Evolutionary conservation across 2,888 invertebrate genomes (phyloP).

Genomic region (Heliothis peltigera): DNA sequence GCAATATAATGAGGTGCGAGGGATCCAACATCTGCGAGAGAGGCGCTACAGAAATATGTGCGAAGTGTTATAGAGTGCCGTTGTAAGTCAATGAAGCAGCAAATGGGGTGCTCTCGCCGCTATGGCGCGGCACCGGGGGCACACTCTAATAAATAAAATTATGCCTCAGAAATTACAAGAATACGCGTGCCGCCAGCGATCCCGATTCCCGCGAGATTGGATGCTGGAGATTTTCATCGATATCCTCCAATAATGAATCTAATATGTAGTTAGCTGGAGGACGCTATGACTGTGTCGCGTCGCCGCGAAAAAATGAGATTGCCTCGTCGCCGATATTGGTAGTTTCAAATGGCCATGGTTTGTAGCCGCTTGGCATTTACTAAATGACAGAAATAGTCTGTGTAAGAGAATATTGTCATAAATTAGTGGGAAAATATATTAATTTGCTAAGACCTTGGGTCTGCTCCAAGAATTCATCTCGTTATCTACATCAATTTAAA

Average conservation of each 20-base stretch:
- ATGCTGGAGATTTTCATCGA: conserved; percentile 86
- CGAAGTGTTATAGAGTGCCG: conserved; percentile 89
- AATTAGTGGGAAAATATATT: conserved; percentile 58
- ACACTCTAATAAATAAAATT: conserved; percentile 90
- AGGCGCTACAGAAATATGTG: conserved; percentile 89
- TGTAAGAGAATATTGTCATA: conserved; percentile 57
- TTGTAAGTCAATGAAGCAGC: conserved; percentile 90
- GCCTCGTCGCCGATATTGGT: conserved; percentile 57
- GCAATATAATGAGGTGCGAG: conserved; percentile 89
- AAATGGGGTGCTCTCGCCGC: conserved; percentile 88
- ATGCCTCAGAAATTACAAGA: conserved; percentile 90
- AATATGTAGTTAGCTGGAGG: conserved; percentile 84
- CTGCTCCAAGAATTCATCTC: conserved; percentile 51
- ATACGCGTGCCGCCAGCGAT: conserved; percentile 84
- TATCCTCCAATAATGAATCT: conserved; percentile 86
- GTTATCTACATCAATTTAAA: conserved; percentile 26
- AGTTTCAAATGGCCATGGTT: conserved; percentile 57
- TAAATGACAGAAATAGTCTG: conserved; percentile 54
- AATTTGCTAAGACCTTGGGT: conserved; percentile 59
- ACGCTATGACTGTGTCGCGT: conserved; percentile 67
- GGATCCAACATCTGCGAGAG: conserved; percentile 83
- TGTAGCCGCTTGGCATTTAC: conserved; percentile 56
- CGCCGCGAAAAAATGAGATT: conserved; percentile 73
- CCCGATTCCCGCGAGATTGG: conserved; percentile 82
- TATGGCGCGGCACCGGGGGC: conserved; percentile 81